Percentiles rank a stretch among this genome's conserved stretches.
Evolutionary conservation across 2,888 invertebrate genomes (phyloP).

Genomic region (Epinotia nisella): DNA sequence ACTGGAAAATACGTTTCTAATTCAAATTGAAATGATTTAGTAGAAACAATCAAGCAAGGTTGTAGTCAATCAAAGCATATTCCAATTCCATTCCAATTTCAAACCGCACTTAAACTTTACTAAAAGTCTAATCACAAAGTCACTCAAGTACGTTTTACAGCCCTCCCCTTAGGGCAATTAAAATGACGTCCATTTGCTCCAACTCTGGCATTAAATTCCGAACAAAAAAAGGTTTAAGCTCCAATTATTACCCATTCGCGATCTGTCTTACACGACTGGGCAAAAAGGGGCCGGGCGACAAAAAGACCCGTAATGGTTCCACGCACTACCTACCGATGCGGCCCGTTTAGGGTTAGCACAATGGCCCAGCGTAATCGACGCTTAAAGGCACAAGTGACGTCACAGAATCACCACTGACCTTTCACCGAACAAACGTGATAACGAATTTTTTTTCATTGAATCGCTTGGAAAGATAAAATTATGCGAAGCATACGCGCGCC

Average conservation of each 20-base stretch:
- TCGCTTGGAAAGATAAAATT: constrained; percentile 22
- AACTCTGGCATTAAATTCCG: constrained; percentile 66
- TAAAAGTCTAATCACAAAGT: constrained; percentile 29
- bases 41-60: neutral
- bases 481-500: constrained; percentile 24
- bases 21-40: neutral
- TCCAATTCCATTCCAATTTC: neutral
- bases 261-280: constrained; percentile 74
- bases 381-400: constrained; percentile 70
- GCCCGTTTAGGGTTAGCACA: constrained; percentile 71
- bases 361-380: constrained; percentile 73
- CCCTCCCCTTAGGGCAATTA: constrained; percentile 51
- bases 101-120: constrained; percentile 15
- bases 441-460: constrained; percentile 62
- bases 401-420: constrained; percentile 56
- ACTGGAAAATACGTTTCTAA: too few relatives aligned
- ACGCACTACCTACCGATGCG: constrained; percentile 65
- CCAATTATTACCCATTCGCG: constrained; percentile 80
- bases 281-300: constrained; percentile 69
- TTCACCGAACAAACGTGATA: constrained; percentile 57
- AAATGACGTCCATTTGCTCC: constrained; percentile 65
- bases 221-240: constrained; percentile 74
- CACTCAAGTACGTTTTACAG: constrained; percentile 26
- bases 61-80: neutral
- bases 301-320: constrained; percentile 75